Evolutionary conservation across 2,888 invertebrate species (phyloP).

Genomic region (Erebia epiphron): DNA sequence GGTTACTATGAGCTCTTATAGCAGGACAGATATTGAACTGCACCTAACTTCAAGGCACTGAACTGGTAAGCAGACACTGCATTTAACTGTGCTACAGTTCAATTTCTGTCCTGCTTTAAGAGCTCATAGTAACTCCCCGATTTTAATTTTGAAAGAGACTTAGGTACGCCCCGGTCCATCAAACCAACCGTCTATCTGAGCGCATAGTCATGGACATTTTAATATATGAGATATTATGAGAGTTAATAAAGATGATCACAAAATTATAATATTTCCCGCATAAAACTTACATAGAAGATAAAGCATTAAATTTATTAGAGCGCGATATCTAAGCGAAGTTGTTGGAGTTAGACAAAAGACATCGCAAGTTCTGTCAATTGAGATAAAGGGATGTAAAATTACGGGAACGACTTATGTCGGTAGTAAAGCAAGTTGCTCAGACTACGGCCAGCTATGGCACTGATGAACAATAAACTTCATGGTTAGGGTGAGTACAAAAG

Average conservation of each 20-base stretch:
- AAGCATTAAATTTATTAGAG: conserved; percentile 51
- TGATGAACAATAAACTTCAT: conserved; percentile 54
- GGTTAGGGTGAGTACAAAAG: conserved; percentile 51
- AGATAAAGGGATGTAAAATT: conserved; percentile 77
- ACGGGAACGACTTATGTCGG: conserved; percentile 63
- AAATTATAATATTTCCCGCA: conserved; percentile 12
- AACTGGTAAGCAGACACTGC: too few relatives aligned
- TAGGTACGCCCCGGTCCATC: too few relatives aligned
- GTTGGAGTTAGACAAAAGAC: conserved; percentile 60
- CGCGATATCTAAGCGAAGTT: conserved; percentile 58
- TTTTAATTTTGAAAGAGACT: too few relatives aligned
- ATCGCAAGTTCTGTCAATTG: conserved; percentile 71
- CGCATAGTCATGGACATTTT: too few relatives aligned
- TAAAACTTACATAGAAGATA: conserved; percentile 30
- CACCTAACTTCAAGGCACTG: too few relatives aligned
- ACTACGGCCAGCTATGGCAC: conserved; percentile 32
- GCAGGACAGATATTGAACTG: too few relatives aligned
- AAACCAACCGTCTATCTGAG: too few relatives aligned
- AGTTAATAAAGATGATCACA: not conserved
- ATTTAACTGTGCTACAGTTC: too few relatives aligned
- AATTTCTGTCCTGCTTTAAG: too few relatives aligned
- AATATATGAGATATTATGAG: too few relatives aligned
- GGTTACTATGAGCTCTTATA: too few relatives aligned
- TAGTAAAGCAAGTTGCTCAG: conserved; percentile 61
- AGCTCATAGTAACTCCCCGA: too few relatives aligned